Evolutionary conservation across 1,140 invertebrate genomes (phyloP), one percentile per base, ranked within the genome.

Genomic region (Brachionus asplanchnoidis): DNA sequence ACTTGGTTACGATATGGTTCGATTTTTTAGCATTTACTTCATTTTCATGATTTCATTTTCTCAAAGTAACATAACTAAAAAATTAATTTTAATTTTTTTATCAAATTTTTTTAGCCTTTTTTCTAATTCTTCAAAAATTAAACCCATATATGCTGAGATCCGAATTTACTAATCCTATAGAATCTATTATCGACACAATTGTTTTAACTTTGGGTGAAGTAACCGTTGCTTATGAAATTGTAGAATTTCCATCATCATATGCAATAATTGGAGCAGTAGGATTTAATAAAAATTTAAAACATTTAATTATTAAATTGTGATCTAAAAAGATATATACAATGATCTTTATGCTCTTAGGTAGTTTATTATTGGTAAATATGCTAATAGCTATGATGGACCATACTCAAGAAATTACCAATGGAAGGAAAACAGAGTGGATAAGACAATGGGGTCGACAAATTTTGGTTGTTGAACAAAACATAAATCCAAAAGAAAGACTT

Each of bases 371-470:
- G 82, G 94, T 99, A 14, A 99, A 99, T 92, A 96, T 99, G 95
- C 91, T 99, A 88, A 99, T 99, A 87, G 97, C 97, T 86, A 99
- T 99, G 97, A 98, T 99, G 97, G 97, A 97, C 1, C 97, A 98
- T 88, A 99, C 97, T 23, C 99, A 99, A 89, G 95, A 97, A 89
- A 87, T 91, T 89, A 98, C 99, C 86, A 96, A 95, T 3, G 95
- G 97, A 89, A 97, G 96, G 3, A 92, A 95, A 86, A 98, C 98
- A 89, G 97, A 99, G 89, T 99, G 96, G 95, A 96, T 98, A 90
- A 91, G 97, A 90, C 97, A 99, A 92, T 99, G 97, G 97, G 97
- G 97, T 0, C 91, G 97, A 85, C 98, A 99, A 85, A 96, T 99
- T 14, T 90, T 99, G 44, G 96, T 98, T 14, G 94, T 99, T 32